phyloP scores from a whole-genome alignment of 2,888 invertebrate genomes.

The Sericinus montela region DNA sequence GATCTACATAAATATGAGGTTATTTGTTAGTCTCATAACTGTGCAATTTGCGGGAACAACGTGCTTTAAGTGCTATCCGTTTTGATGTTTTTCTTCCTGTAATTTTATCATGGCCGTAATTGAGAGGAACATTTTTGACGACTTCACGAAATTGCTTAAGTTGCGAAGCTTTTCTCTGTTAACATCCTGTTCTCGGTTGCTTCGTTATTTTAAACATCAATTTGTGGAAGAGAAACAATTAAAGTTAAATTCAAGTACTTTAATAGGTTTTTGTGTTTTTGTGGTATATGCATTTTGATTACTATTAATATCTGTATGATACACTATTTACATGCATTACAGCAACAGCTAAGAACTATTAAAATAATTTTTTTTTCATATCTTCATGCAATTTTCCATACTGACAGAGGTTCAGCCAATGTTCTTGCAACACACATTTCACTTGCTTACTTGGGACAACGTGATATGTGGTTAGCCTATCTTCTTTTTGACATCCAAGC shows the following conservation, averaged over 20 bases:
- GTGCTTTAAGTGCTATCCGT: conserved; percentile 40
- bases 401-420: too few relatives aligned
- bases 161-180: conserved; percentile 32
- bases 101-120: conserved; percentile 50
- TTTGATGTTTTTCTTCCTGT: conserved; percentile 46
- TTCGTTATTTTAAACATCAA: conserved; percentile 10
- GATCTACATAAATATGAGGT: conserved; percentile 72
- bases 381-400: too few relatives aligned
- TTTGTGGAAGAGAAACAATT: conserved; percentile 4
- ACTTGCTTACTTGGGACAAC: too few relatives aligned
- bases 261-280: too few relatives aligned
- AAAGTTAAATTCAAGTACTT: not conserved
- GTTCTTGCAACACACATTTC: too few relatives aligned
- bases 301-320: too few relatives aligned
- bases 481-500: too few relatives aligned
- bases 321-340: too few relatives aligned
- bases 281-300: too few relatives aligned
- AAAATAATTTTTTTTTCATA: too few relatives aligned
- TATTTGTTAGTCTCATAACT: conserved; percentile 64
- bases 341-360: too few relatives aligned
- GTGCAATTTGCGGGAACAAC: conserved; percentile 60
- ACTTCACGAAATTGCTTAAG: conserved; percentile 37
- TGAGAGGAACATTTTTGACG: conserved; percentile 41
- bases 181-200: conserved; percentile 18
- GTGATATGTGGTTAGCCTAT: too few relatives aligned